phyloP scores from a whole-genome alignment of 2,888 invertebrate species.

The Nebria brevicollis region DNA sequence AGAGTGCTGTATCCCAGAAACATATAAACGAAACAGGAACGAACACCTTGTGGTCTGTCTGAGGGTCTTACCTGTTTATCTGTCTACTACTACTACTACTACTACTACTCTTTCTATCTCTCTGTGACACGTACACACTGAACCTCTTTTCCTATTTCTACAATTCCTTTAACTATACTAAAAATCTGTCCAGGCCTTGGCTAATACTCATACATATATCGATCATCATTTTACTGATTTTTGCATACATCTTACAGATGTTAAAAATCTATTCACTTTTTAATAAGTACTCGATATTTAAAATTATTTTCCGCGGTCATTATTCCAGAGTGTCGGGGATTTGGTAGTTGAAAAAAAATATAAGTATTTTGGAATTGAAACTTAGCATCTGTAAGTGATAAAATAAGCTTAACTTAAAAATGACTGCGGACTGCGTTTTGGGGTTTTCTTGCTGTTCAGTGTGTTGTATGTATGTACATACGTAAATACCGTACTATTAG shows the following conservation, averaged over 20 bases:
- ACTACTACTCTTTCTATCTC: conserved; percentile 8
- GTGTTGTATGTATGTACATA: conserved; percentile 19
- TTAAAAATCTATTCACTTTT: not conserved
- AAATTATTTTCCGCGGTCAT: no score
- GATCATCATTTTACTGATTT: not conserved
- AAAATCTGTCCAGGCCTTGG: conserved; percentile 1
- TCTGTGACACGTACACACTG: conserved; percentile 28
- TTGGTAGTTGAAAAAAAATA: no score
- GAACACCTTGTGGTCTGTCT: not conserved
- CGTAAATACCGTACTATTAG: not conserved
- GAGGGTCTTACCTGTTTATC: conserved; percentile 13
- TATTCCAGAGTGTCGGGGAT: no score
- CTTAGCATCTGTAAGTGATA: not conserved
- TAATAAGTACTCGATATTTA: no score
- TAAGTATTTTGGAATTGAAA: not conserved
- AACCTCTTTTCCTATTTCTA: conserved; percentile 25
- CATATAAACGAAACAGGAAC: not conserved
- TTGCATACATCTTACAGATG: not conserved
- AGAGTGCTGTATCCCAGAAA: conserved; percentile 38
- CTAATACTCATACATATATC: not conserved
- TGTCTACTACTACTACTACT: conserved; percentile 24
- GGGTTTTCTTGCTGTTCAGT: conserved; percentile 13
- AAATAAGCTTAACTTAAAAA: not conserved
- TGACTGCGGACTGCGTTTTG: not conserved
- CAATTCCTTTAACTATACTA: conserved; percentile 2